A percentile compares a stretch with the other conserved stretches of the same genome.
phyloP scores from a whole-genome alignment of 2,888 invertebrate species.

The Biston stratarius region DNA sequence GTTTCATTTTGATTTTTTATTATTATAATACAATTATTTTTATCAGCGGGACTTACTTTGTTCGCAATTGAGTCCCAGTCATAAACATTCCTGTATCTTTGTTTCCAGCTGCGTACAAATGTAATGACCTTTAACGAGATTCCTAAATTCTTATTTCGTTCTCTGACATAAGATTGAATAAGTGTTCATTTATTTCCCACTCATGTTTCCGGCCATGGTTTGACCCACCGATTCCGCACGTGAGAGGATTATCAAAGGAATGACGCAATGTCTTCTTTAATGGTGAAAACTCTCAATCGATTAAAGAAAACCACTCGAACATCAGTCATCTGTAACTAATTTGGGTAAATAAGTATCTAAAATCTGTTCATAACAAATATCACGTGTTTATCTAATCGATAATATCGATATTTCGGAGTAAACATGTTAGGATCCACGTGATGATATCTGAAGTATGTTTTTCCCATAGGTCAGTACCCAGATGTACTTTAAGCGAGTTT shows the following conservation, averaged over 20 bases:
- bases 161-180: slow-evolving; percentile 17
- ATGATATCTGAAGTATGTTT: slow-evolving; percentile 12
- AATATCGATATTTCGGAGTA: slow-evolving; percentile 5
- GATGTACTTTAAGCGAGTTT: slow-evolving; percentile 18
- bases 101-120: not conserved
- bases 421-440: slow-evolving; percentile 24
- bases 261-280: not conserved
- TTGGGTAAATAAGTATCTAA: not conserved
- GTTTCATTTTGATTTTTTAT: no score
- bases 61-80: no score
- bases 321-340: not conserved
- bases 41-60: no score
- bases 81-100: no score
- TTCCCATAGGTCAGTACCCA: slow-evolving; percentile 24
- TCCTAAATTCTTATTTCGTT: slow-evolving; percentile 2
- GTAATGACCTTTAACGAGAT: not conserved
- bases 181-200: slow-evolving; percentile 22
- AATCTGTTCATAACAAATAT: not conserved
- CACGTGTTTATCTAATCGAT: slow-evolving; percentile 3
- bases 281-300: not conserved
- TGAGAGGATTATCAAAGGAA: not conserved
- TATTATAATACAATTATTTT: no score
- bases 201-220: slow-evolving; percentile 13
- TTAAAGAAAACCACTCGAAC: not conserved
- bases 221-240: slow-evolving; percentile 6